phyloP scores from a whole-genome alignment of 2,113 vertebrate species.

The Eubucco bourcierii region DNA sequence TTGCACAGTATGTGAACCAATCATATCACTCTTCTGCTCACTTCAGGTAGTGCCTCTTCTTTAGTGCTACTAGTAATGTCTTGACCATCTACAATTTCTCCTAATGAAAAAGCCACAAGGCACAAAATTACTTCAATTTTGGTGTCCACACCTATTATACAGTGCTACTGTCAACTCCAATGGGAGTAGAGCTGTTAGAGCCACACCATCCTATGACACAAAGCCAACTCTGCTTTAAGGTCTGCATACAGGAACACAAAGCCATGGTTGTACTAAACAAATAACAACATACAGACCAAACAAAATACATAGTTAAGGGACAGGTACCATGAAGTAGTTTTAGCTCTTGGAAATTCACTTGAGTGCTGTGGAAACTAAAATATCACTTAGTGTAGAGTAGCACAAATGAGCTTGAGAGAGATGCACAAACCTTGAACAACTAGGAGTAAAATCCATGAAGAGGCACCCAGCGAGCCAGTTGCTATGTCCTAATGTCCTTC shows the following conservation, averaged over 20 bases:
- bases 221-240: background rate
- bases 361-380: background rate
- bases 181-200: background rate
- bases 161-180: background rate
- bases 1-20: fast-evolving
- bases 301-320: background rate
- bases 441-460: background rate
- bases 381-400: background rate
- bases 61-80: background rate
- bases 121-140: background rate
- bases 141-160: background rate
- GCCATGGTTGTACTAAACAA: background rate
- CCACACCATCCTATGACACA: background rate
- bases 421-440: background rate
- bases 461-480: background rate
- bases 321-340: background rate
- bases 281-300: background rate
- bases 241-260: background rate
- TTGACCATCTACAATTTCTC: background rate
- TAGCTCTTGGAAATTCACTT: background rate
- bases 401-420: background rate
- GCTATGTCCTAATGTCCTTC: background rate
- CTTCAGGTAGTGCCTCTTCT: background rate
- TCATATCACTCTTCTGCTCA: background rate
- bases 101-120: background rate